Percentiles rank a stretch among this genome's conserved stretches.
Conservation (phyloP, 1,140 invertebrate species). For the Arctopsyche grandis region DNA sequence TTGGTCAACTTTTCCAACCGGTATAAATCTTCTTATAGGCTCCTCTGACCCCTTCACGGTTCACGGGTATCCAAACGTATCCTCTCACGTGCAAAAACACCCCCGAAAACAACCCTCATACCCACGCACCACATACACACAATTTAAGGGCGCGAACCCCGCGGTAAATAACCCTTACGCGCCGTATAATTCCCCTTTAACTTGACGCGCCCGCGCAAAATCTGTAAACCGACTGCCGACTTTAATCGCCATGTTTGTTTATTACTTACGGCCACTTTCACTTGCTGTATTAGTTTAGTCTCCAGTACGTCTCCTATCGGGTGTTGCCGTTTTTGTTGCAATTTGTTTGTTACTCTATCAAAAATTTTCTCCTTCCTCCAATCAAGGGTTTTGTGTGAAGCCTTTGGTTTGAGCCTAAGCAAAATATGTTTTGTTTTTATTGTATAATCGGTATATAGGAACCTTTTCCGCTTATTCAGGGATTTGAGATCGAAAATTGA, state of each 20-base stretch:
- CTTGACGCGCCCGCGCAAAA: slow-evolving; percentile 6
- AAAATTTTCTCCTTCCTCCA: too few relatives aligned
- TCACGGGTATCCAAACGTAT: slow-evolving; percentile 18
- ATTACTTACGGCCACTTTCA: slow-evolving; percentile 10
- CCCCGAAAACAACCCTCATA: background rate
- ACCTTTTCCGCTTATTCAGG: background rate
- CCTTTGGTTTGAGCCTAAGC: too few relatives aligned
- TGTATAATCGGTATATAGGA: slow-evolving; percentile 10
- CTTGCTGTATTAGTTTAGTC: too few relatives aligned
- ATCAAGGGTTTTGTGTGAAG: too few relatives aligned
- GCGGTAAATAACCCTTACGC: slow-evolving; percentile 11
- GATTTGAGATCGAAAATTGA: slow-evolving; percentile 20
- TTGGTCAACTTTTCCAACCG: slow-evolving; percentile 35
- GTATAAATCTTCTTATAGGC: slow-evolving; percentile 44
- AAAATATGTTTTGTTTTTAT: slow-evolving; percentile 5
- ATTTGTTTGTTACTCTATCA: too few relatives aligned
- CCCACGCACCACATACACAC: background rate
- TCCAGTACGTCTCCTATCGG: too few relatives aligned
- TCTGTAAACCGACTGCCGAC: slow-evolving; percentile 16
- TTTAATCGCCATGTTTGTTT: slow-evolving; percentile 21
- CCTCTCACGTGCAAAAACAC: slow-evolving; percentile 23
- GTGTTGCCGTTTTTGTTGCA: too few relatives aligned
- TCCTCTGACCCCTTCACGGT: slow-evolving; percentile 42
- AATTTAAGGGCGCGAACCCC: slow-evolving; percentile 26
- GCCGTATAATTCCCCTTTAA: background rate